Evolutionary conservation across 2,797 vertebrate genomes (phyloP), one percentile per base, ranked within the genome.

Genomic region (Lutjanus argentimaculatus): DNA sequence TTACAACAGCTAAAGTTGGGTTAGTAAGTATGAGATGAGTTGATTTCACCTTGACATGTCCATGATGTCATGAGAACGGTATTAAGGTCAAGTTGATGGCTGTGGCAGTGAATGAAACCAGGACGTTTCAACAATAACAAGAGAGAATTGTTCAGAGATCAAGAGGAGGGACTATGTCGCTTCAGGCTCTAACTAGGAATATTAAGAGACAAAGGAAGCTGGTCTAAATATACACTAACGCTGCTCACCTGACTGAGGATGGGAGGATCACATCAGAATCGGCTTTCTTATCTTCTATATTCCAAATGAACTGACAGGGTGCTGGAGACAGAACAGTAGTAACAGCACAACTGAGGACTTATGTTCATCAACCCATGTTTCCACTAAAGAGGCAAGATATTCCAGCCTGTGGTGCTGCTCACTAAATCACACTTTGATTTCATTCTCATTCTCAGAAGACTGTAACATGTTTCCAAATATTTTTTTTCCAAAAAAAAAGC

Each of bases 161-260:
- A 36, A 36, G 30, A 56, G 73, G 56, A 75, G 30, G 36, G 30
- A 36, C 30, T 36, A 6, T n/a, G 15, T 55, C 19, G 52, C 66
- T 75, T 22, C 66, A 22, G 67, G 73, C 66, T 45, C 36, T 22
- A 56, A 80, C 64, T 49, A 80, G 51, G 52, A 75, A 51, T 64
- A 51, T 68, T 51, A 43, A 46, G 61, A 48, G 51, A 80, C 72
- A 65, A 64, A 67, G 57, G 42, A 25, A 64, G 65, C 8, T 7
- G 57, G 42, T 56, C 52, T 56, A n/a, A 77, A 56, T 65, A 40
- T 25, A 67, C 59, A 65, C 61, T 12, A 13, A 67, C 49, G 62
- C 53, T 59, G 11, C 36, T 30, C 40, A 52, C 48, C 55, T 59
- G 42, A 58, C 40, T 53, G 40, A 15, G 30, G 14, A n/a, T 46